Evolutionary conservation across 2,113 vertebrate genomes (phyloP), one percentile per base, ranked within the genome.

Genomic region (Meles meles): DNA sequence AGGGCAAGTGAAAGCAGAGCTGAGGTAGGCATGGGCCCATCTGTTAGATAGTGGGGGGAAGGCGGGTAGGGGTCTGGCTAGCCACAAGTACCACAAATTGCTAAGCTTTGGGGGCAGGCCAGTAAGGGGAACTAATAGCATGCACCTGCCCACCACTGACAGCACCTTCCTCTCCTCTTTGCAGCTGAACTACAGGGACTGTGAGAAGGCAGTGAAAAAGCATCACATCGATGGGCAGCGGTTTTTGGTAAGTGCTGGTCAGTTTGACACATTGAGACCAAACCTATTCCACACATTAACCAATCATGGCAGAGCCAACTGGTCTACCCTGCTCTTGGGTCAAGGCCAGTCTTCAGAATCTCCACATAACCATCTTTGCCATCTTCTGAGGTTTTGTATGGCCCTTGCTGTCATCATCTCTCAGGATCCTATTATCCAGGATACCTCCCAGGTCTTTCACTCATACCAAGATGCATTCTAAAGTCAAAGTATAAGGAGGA

Each of bases 161-260:
- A 20, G 27, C n/a, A 8, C 18, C 94, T 61, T 94, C 93, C 47
- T 29, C 88, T 87, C 96, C 94, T 93, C 10, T 95, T 95, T 94
- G 42, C 98, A 99, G 99, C 98, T 99, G 77, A 99, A 98, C 79
- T 98, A 99, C 74, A 98, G 98, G 17, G 99, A 99, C 92, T 99
- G 99, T 96, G 99, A 99, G 83, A 99, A 99, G 97, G 98, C 99
- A 0, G 99, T 99, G 65, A 96, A 98, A 97, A 99, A 99, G 95
- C 72, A 99, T 97, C 98, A 97, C 88, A 99, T 99, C 65, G 99
- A 95, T 5, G 99, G 99, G 7, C 98, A 98, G 55, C 99, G 99
- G 88, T 99, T 99, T 97, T 97, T 99, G 99, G 99, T 99, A 98
- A 99, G 99, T 98, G 93, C 21, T 69, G 71, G 42, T 55, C 37